A percentile compares a stretch with the other conserved stretches of the same genome.
phyloP scores from a whole-genome alignment of 2,113 vertebrate genomes.

The Penelope pileata region DNA sequence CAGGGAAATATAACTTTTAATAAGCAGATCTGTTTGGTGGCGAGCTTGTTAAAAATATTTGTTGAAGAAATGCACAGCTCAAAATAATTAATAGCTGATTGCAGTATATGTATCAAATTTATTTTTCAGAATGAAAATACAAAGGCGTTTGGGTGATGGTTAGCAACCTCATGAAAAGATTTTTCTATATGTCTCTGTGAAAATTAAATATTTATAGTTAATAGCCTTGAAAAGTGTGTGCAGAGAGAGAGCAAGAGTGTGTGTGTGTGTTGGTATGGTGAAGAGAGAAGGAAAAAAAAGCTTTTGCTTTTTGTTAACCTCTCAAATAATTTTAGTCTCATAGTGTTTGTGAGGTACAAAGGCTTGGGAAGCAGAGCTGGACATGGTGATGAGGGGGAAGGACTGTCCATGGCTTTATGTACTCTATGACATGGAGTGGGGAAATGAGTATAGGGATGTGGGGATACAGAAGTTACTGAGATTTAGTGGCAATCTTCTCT shows the following conservation, averaged over 20 bases:
- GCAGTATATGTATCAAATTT: neutral
- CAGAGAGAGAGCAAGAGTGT: neutral
- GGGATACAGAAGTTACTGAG: neutral
- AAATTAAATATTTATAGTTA: neutral
- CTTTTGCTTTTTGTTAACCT: neutral
- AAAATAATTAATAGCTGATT: neutral
- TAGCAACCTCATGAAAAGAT: neutral
- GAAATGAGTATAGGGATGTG: neutral
- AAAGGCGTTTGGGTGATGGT: neutral
- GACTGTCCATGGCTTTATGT: neutral
- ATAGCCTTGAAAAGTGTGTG: neutral
- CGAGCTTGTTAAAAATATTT: neutral
- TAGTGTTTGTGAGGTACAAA: neutral
- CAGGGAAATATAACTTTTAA: neutral
- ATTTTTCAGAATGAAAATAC: neutral
- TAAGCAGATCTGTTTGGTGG: neutral
- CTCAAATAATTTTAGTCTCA: neutral
- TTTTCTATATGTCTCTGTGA: neutral
- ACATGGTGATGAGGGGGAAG: neutral
- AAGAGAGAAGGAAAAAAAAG: neutral
- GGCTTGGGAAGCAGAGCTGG: neutral
- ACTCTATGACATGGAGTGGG: neutral
- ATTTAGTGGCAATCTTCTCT: neutral
- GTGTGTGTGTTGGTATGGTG: neutral
- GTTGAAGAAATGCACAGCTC: neutral